phyloP scores from a whole-genome alignment of 1,140 invertebrate species.

The Calycopis cecrops region DNA sequence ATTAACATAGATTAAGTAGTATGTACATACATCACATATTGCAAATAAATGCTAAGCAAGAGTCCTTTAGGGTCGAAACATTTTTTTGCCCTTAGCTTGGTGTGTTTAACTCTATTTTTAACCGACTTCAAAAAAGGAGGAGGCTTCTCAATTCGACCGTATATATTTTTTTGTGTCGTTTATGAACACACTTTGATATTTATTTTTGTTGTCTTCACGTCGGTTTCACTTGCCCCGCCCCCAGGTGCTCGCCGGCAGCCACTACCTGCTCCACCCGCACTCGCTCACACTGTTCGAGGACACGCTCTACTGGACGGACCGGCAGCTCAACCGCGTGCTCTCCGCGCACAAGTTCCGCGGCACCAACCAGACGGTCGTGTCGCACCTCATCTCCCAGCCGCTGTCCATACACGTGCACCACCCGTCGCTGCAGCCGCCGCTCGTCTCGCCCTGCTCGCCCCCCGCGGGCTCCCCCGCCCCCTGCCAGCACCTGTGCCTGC shows the following conservation, averaged over 20 bases:
- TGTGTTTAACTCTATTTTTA: no score
- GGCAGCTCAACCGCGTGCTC: constrained; percentile 91
- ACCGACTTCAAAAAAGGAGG: no score
- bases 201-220: no score
- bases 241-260: constrained; percentile 85
- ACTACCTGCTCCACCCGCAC: constrained; percentile 96
- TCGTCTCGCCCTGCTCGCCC: constrained; percentile 88
- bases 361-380: constrained; percentile 93
- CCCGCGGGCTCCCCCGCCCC: constrained; percentile 81
- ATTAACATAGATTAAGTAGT: no score
- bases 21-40: no score
- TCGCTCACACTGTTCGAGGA: constrained; percentile 95
- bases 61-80: no score
- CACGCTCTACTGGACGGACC: constrained; percentile 97
- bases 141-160: no score
- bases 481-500: constrained; percentile 94
- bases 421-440: constrained; percentile 92
- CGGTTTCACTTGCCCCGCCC: no score
- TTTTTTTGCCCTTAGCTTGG: no score
- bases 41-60: no score
- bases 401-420: constrained; percentile 96
- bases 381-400: constrained; percentile 95
- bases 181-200: no score
- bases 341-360: constrained; percentile 95
- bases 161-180: no score